phyloP scores from a whole-genome alignment of 2,113 vertebrate genomes.

The Mugil cephalus region DNA sequence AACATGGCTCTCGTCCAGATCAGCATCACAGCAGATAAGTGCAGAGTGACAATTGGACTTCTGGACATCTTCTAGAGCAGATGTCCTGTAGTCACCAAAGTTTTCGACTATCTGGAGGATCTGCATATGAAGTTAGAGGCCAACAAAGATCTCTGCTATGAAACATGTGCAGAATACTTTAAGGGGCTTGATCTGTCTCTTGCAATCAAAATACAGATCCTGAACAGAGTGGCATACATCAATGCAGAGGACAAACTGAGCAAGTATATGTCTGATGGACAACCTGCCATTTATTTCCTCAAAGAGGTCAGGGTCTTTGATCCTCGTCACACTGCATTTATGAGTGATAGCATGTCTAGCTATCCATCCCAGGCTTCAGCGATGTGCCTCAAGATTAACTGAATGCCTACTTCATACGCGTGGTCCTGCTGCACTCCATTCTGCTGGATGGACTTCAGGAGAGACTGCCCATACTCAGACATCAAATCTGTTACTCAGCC shows the following conservation, averaged over 20 bases:
- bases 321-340: not conserved
- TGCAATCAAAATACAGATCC: too few species aligned
- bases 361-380: not conserved
- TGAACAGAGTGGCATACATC: not conserved
- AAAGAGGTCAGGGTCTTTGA: not conserved
- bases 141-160: constrained; percentile 10
- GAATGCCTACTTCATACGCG: too few species aligned
- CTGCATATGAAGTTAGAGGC: not conserved
- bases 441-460: too few species aligned
- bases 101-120: not conserved
- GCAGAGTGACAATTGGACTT: not conserved
- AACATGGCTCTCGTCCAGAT: not conserved
- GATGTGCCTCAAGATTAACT: too few species aligned
- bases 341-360: not conserved
- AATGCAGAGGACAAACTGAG: not conserved
- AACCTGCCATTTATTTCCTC: not conserved
- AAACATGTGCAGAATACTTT: not conserved
- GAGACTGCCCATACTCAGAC: too few species aligned
- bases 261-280: not conserved
- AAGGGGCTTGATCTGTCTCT: too few species aligned
- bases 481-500: too few species aligned
- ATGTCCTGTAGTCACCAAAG: not conserved
- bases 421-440: too few species aligned
- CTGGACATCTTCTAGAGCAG: not conserved
- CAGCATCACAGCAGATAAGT: not conserved